phyloP scores from a whole-genome alignment of 2,113 vertebrate genomes.

The Numida meleagris region DNA sequence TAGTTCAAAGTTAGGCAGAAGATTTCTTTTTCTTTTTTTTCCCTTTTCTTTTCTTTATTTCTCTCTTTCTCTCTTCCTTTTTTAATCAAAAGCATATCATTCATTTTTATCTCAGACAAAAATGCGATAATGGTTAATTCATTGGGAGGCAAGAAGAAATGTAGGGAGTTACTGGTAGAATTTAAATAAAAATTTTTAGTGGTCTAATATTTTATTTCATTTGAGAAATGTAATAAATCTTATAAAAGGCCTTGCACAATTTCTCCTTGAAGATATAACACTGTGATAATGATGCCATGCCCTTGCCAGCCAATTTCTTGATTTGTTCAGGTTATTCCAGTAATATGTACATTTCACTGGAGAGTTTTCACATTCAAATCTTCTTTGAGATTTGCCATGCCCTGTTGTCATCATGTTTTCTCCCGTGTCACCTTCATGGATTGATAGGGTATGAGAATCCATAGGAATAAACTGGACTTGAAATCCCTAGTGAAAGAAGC shows the following conservation, averaged over 20 bases:
- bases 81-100: slow-evolving; percentile 48
- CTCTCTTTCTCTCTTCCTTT: not conserved
- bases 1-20: slow-evolving; percentile 57
- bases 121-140: slow-evolving; percentile 40
- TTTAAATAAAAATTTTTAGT: slow-evolving; percentile 16
- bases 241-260: slow-evolving; percentile 9
- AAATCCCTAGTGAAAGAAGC: slow-evolving; percentile 24
- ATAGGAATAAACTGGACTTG: slow-evolving; percentile 22
- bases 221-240: slow-evolving; percentile 50
- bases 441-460: slow-evolving; percentile 26
- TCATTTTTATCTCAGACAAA: slow-evolving; percentile 58
- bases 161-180: slow-evolving; percentile 8
- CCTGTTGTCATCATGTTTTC: slow-evolving; percentile 57
- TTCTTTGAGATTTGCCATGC: slow-evolving; percentile 62
- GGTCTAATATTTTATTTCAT: slow-evolving; percentile 50
- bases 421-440: slow-evolving; percentile 69
- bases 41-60: not conserved
- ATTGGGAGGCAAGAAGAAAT: not conserved
- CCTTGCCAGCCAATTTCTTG: slow-evolving; percentile 49
- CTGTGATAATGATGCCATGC: slow-evolving; percentile 10
- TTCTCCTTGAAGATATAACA: slow-evolving; percentile 57
- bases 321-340: slow-evolving; percentile 71
- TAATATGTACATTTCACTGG: slow-evolving; percentile 60
- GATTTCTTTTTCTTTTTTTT: not conserved
- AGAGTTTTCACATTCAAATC: slow-evolving; percentile 58